These are phyloP conservation scores for Amorpha juglandis DNA, from an alignment of 2,888 invertebrate species.

Conservation along the genomic window DNA sequence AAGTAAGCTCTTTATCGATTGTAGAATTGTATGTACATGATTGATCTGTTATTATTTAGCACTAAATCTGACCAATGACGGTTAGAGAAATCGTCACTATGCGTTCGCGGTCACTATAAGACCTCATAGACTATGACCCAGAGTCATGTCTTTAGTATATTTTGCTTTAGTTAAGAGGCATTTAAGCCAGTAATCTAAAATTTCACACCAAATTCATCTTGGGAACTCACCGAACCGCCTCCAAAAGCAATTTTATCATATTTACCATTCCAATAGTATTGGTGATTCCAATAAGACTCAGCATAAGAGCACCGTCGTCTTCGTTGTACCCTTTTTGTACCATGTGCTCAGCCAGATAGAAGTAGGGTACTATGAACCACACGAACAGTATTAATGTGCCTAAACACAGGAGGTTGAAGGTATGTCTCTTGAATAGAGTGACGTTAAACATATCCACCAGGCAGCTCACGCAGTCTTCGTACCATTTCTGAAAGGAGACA, in stretches of 20 bases:
- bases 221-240: no score
- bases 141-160: no score
- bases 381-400: constrained; percentile 95
- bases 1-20: no score
- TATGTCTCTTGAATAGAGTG: constrained; percentile 89
- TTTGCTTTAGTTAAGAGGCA: no score
- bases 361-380: constrained; percentile 98
- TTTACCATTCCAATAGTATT: constrained; percentile 95
- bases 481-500: constrained; percentile 67
- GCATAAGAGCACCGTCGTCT: constrained; percentile 89
- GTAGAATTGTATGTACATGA: no score
- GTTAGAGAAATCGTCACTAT: no score
- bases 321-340: constrained; percentile 87
- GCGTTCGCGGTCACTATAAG: no score
- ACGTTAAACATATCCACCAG: constrained; percentile 87
- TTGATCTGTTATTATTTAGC: no score
- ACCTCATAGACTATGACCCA: no score
- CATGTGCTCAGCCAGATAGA: constrained; percentile 95
- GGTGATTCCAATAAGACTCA: constrained; percentile 94
- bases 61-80: no score
- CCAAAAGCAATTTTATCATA: constrained; percentile 4
- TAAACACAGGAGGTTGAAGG: constrained; percentile 91
- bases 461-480: constrained; percentile 67
- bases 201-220: no score
- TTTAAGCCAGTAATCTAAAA: no score